A percentile compares a stretch with the other conserved stretches of the same genome.
Conservation (phyloP, 2,888 invertebrate species). For the Megastigmus dorsalis region DNA sequence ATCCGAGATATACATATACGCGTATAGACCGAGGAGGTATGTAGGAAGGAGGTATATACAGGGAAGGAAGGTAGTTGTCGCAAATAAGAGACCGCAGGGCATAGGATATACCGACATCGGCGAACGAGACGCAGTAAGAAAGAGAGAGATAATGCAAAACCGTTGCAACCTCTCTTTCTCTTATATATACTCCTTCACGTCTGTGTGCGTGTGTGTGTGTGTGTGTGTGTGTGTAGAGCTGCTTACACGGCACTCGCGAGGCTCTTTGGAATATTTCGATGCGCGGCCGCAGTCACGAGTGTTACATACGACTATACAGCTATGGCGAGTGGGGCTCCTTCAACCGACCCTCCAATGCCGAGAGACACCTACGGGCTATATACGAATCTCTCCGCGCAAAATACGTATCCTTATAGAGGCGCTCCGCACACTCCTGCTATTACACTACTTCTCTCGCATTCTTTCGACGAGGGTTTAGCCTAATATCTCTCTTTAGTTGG, state of each 20-base stretch:
- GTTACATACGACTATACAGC: too few species aligned
- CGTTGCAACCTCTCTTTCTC: slow-evolving; percentile 24
- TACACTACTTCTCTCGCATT: background rate
- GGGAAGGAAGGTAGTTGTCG: slow-evolving; percentile 41
- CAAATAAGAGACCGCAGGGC: slow-evolving; percentile 52
- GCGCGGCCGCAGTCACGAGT: slow-evolving; percentile 53
- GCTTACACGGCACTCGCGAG: too few species aligned
- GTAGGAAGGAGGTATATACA: too few species aligned
- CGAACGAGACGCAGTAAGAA: too few species aligned
- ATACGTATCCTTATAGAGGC: slow-evolving; percentile 9
- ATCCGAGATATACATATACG: background rate
- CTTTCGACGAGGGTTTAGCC: background rate
- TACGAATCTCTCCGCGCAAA: background rate
- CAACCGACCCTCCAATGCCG: slow-evolving; percentile 18
- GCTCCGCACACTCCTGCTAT: too few species aligned
- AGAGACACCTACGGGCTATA: slow-evolving; percentile 43
- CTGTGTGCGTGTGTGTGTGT: background rate
- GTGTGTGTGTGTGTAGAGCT: background rate
- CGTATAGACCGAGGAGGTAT: background rate
- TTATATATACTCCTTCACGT: background rate
- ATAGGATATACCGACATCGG: slow-evolving; percentile 40
- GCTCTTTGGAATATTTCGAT: slow-evolving; percentile 55
- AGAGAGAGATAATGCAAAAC: slow-evolving; percentile 52
- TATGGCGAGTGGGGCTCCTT: too few species aligned
- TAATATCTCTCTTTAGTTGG: too few species aligned